Evolutionary conservation across 2,113 vertebrate genomes (phyloP).

Genomic region (Solenodon paradoxus): DNA sequence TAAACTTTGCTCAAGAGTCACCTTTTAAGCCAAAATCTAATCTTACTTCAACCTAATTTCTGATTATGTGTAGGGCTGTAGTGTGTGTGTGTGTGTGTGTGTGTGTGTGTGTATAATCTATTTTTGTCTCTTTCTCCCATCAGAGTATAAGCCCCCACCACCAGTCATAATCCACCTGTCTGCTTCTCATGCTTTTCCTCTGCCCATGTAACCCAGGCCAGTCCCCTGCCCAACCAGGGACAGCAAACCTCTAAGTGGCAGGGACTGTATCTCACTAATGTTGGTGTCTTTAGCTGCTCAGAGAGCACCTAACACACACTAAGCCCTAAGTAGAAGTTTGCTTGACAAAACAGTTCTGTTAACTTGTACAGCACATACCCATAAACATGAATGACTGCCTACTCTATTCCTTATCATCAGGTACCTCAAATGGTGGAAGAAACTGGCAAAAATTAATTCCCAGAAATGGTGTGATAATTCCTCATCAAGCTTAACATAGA

Average conservation of each 20-base stretch:
- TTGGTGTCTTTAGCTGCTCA: background rate
- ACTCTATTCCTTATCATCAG: background rate
- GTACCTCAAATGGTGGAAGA: background rate
- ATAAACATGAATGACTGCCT: background rate
- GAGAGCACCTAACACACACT: background rate
- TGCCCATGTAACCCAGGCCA: background rate
- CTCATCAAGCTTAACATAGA: background rate
- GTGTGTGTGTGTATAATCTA: too few relatives aligned
- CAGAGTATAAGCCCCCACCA: background rate
- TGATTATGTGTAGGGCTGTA: background rate
- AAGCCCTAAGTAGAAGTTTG: background rate
- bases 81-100: too few relatives aligned
- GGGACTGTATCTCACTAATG: background rate
- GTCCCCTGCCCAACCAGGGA: background rate
- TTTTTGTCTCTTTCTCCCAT: background rate
- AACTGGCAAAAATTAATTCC: background rate
- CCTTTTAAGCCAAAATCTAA: background rate
- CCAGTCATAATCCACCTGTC: background rate
- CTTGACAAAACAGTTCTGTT: background rate
- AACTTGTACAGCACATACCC: background rate
- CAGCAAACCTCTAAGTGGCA: background rate
- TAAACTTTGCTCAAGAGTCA: background rate
- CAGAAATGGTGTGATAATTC: background rate
- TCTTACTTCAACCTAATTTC: background rate
- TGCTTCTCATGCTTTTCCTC: background rate